Conservation (phyloP, 2,888 invertebrate genomes). For the Incurvaria masculella region DNA sequence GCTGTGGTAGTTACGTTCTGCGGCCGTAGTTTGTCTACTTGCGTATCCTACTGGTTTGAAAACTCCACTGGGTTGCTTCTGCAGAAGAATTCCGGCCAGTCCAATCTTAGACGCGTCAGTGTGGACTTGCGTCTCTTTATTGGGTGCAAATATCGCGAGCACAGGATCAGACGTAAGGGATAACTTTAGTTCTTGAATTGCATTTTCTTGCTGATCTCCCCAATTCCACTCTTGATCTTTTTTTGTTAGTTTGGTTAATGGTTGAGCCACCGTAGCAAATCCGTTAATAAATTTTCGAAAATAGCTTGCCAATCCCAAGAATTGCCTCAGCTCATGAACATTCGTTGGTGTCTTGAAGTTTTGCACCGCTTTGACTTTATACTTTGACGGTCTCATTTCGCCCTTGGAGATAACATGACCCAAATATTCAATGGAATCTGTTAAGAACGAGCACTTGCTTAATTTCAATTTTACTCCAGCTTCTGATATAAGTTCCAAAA, state of each 20-base stretch:
- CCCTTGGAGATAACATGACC: constrained; percentile 7
- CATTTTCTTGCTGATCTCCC: constrained; percentile 5
- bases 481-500: constrained; percentile 1
- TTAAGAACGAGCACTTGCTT: constrained; percentile 9
- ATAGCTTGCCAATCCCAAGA: constrained; percentile 13
- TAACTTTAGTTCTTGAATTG: constrained; percentile 2
- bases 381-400: constrained; percentile 3
- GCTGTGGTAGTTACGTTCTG: constrained; percentile 14
- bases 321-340: constrained; percentile 13
- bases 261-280: constrained; percentile 11
- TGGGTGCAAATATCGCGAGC: constrained; percentile 3
- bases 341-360: constrained; percentile 10
- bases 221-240: constrained; percentile 8
- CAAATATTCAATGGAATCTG: constrained; percentile 5
- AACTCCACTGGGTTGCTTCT: constrained; percentile 6
- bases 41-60: constrained; percentile 16
- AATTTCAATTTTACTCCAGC: constrained; percentile 6
- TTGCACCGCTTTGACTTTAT: constrained; percentile 5
- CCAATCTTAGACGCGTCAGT: constrained; percentile 10
- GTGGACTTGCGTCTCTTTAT: constrained; percentile 9
- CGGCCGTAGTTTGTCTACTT: constrained; percentile 14
- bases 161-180: background rate
- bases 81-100: constrained; percentile 9
- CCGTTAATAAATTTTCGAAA: constrained; percentile 13
- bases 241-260: constrained; percentile 9